Evolutionary conservation across 2,888 invertebrate species (phyloP), one percentile per base, ranked within the genome.

Genomic region (Eilema griseolum): DNA sequence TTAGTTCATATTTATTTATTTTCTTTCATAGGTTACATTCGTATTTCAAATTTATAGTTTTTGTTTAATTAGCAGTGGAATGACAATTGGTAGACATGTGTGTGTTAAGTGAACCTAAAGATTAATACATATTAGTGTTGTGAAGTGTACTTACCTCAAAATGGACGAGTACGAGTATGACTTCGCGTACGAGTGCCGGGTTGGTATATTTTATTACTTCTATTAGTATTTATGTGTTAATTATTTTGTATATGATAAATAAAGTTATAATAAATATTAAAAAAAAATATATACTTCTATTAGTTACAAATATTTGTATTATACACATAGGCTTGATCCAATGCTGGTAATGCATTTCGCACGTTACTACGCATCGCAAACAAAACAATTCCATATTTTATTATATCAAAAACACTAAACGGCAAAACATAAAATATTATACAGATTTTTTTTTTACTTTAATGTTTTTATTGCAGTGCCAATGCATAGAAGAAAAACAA

Each of bases 111-210:
- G 88, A 84, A 85, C 78, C 78, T 76, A 83, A 74, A 82, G 78
- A 87, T 88, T 86, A 85, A 78, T 62, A 82, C 76, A 74, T 28
- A 70, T 65, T 83, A 82, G 85, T 88, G 86, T 89, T 88, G 89
- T 88, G 82, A 85, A 86, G 77, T 71, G 75, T 77, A 83, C 74
- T 82, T 82, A 87, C 85, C 77, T 74, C 74, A 85, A 85, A 85
- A 92, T 95, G 95, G 95, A 94, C 81, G 95, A 95, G 77, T 95
- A 96, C 89, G 96, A 96, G 85, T 96, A 96, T 92, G 96, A 96
- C 92, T 96, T 96, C 93, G 95, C 96, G 77, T 96, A 96, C 91
- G 96, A 96, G 92, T 96, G 96, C 93, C 95, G 96, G 96, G 96
- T 96, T 93, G 90, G 96, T 95, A 91, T 89, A 79, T 80, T 80